Evolutionary conservation across 2,113 vertebrate genomes (phyloP).

Genomic region (Calypte anna): DNA sequence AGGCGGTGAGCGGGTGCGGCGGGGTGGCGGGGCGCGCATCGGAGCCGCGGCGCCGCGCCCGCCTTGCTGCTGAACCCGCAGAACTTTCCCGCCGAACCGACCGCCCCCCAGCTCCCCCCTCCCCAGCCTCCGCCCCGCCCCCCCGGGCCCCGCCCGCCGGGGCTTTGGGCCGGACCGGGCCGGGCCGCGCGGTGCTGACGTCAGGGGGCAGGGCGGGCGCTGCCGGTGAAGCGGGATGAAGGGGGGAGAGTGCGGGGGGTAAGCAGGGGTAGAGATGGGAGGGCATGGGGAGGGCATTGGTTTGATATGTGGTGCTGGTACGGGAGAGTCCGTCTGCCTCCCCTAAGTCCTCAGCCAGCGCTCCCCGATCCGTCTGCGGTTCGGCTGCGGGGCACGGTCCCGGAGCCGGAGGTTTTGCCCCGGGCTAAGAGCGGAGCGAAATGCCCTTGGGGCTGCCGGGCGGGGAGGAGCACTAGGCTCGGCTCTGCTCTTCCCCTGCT

Average conservation of each 20-base stretch:
- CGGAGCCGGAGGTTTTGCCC: background rate
- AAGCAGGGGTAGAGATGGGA: no score
- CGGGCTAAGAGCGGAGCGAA: background rate
- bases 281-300: no score
- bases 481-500: background rate
- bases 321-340: rapidly evolving
- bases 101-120: background rate
- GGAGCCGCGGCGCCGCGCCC: background rate
- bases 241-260: no score
- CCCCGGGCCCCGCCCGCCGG: no score
- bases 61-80: background rate
- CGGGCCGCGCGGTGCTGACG: no score
- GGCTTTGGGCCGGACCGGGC: no score
- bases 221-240: no score
- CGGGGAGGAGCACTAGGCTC: background rate
- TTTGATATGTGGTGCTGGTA: background rate
- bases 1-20: background rate
- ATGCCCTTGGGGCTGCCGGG: background rate
- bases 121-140: background rate
- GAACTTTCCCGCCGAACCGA: background rate
- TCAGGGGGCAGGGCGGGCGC: no score
- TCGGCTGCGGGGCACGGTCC: background rate
- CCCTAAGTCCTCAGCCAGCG: background rate
- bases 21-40: background rate
- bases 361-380: background rate